Evolutionary conservation across 1,140 invertebrate species (phyloP), one percentile per base, ranked within the genome.

Genomic region (Temnothorax nylanderi): DNA sequence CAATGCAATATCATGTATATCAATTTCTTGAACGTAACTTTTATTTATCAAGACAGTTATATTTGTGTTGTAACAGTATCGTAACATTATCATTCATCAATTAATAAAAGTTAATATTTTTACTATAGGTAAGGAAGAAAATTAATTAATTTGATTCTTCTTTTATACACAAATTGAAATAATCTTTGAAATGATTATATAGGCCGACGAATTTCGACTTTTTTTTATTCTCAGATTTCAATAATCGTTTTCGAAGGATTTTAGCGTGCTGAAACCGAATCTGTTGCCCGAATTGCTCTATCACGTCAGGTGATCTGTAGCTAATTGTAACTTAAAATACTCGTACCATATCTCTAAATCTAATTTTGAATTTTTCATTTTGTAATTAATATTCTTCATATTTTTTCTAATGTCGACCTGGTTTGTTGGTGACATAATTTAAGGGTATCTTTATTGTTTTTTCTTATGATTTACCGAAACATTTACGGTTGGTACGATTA

Each of bases 1-100:
- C 4, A n/a, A 75, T 26, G 16, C 74, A 44, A 58, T 76, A 76
- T 60, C 8, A 75, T 74, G 64, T 44, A 49, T 72, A 16, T 56
- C 72, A 56, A 32, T 49, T 58, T 26, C 10, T 75, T 37, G 21
- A 41, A 26, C n/a, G 13, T 13, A 58, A 58, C 2, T 34, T 58
- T 62, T 62, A 77, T 77, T 77, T 44, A 18, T 16, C 11, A 58
- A 75, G 26, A 72, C 18, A 51, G 10, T 74, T 13, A 75, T 41
- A 76, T 74, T 74, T 54, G 16, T 74, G 3, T 58, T 60, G 7
- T 47, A 8, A 58, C 3, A 32, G 0, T 37, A 37, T 74, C n/a
- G 10, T 8, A 75, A 60, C n/a, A 75, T 76, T 11, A 18, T 44
- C 16, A 26, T 41, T 41, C 37, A 26, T 32, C n/a, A 26, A 37